A percentile compares a stretch with the other conserved stretches of the same genome.
Evolutionary conservation across 2,113 vertebrate genomes (phyloP).

Genomic region (Pelecanoides urinatrix): DNA sequence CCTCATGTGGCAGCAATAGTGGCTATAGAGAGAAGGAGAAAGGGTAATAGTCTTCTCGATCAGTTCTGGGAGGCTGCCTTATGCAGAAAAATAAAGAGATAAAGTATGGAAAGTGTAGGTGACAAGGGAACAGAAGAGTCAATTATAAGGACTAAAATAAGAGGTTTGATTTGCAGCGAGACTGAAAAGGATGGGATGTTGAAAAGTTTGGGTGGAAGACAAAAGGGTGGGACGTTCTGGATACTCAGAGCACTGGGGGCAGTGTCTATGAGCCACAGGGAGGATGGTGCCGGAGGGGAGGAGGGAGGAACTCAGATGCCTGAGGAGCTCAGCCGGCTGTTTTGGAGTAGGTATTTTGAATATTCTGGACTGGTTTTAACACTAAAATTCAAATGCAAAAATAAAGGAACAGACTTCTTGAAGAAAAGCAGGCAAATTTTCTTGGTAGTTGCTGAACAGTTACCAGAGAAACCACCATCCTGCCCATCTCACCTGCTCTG

Average conservation of each 20-base stretch:
- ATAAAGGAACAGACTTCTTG: neutral
- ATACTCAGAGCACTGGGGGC: neutral
- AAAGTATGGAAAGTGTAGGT: neutral
- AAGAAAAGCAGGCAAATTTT: neutral
- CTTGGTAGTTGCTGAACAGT: neutral
- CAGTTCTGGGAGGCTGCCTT: neutral
- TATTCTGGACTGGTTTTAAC: neutral
- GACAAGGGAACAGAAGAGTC: neutral
- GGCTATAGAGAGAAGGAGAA: slow-evolving; percentile 20
- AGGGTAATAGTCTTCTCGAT: slow-evolving; percentile 1
- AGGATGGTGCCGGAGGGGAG: neutral
- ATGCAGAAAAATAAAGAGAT: neutral
- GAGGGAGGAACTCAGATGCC: neutral
- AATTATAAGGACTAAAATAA: neutral
- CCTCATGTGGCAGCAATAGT: slow-evolving; percentile 27
- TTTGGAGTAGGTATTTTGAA: neutral
- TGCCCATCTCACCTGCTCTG: neutral
- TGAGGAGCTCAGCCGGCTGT: neutral
- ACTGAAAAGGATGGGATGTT: neutral
- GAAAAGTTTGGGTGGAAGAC: neutral
- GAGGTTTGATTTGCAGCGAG: neutral
- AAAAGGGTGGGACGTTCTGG: neutral
- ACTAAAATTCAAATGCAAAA: neutral
- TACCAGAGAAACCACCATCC: neutral
- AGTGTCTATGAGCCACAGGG: neutral